Evolutionary conservation across 2,113 vertebrate species (phyloP).

Genomic region (Progne subis): DNA sequence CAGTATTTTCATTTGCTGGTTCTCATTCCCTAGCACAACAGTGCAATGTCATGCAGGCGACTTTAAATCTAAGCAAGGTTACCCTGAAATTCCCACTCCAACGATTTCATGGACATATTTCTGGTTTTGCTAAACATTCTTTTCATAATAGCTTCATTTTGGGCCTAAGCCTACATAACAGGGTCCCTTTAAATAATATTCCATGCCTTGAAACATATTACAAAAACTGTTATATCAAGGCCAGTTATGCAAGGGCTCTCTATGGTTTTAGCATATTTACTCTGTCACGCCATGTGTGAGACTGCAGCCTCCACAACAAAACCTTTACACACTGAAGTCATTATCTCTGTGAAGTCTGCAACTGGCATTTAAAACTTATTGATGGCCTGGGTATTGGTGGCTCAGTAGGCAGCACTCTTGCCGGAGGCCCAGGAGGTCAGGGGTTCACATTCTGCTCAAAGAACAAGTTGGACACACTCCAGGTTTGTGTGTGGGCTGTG

Average conservation of each 20-base stretch:
- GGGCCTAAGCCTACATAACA: conserved; percentile 40
- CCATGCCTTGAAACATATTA: conserved; percentile 57
- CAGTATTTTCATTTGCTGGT: conserved; percentile 42
- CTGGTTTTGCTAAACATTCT: conserved; percentile 58
- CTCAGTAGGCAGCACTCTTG: conserved; percentile 62
- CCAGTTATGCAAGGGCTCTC: conserved; percentile 51
- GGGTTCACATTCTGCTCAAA: conserved; percentile 53
- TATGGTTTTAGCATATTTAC: conserved; percentile 41
- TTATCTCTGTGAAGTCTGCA: conserved; percentile 53
- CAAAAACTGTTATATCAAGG: conserved; percentile 62
- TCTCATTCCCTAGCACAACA: conserved; percentile 51
- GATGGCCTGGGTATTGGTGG: conserved; percentile 56
- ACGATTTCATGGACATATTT: conserved; percentile 56
- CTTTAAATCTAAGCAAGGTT: conserved; percentile 57
- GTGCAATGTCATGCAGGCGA: not conserved
- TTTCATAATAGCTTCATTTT: conserved; percentile 58
- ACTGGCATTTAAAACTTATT: conserved; percentile 64
- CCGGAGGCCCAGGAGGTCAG: conserved; percentile 47
- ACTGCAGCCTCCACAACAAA: conserved; percentile 47
- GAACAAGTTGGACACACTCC: conserved; percentile 51
- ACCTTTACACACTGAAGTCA: conserved; percentile 58
- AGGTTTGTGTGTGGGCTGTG: conserved; percentile 56
- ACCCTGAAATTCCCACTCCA: conserved; percentile 57
- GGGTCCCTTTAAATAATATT: conserved; percentile 60
- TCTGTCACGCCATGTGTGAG: conserved; percentile 39